Evolutionary conservation across 2,888 invertebrate species (phyloP), one percentile per base, ranked within the genome.

Genomic region (Tinea trinotella): DNA sequence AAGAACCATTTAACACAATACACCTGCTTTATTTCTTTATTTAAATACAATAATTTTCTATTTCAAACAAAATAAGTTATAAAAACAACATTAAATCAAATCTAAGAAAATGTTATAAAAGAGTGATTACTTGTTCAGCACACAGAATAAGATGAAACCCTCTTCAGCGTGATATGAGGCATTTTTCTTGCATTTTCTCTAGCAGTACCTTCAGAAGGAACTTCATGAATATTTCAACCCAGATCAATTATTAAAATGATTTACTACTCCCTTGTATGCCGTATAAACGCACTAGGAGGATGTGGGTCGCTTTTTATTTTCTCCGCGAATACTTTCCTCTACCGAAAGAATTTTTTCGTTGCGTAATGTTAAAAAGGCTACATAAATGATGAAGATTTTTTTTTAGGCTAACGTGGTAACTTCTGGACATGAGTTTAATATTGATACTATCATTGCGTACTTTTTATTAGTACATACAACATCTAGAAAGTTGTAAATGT

Each of bases 161-260:
- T 40, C 40, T 40, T 40, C 40, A 40, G 40, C 30, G 30, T 30
- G 68, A 13, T 40, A 19, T 19, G 46, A 46, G 10, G 15, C 74
- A 76, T 76, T 81, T 81, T 77, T 81, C 78, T 76, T 77, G 73
- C 71, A 70, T 74, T 78, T 76, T 74, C 70, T 69, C 64, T 64
- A 61, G 64, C 67, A 68, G 71, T 71, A 74, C 77, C 74, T 79
- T 70, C 71, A 68, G 71, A 61, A 68, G 69, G 70, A 76, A 74
- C 69, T 78, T 77, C 77, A 81, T 85, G 83, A 83, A 84, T 84
- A 83, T 84, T 83, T 82, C 74, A 74, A 64, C 63, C 67, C 62
- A 68, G 77, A 83, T 85, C 80, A 83, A 83, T 84, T 85, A 85
- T 85, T 84, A 81, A 84, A 79, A 84, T 84, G 82, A 84, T 84